phyloP scores from a whole-genome alignment of 2,797 vertebrate species.

The Esox lucius region DNA sequence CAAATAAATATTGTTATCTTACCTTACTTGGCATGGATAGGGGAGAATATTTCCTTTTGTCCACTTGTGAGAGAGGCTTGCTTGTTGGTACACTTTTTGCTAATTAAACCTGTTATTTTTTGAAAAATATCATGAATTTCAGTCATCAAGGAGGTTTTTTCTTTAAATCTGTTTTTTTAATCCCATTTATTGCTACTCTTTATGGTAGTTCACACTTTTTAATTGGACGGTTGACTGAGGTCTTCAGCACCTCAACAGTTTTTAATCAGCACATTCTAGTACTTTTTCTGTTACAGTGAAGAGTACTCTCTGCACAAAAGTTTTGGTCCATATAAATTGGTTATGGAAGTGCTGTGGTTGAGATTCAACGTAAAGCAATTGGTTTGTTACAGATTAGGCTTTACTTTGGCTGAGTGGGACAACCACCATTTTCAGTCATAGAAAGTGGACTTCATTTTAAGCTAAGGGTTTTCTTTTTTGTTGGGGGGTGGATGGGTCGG shows the following conservation, averaged over 20 bases:
- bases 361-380: neutral
- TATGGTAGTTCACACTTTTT: neutral
- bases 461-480: no score
- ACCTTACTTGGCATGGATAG: neutral
- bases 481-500: no score
- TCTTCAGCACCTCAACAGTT: neutral
- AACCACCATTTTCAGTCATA: no score
- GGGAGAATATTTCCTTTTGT: neutral
- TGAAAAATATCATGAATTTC: neutral
- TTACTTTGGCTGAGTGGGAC: neutral
- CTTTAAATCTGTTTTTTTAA: neutral
- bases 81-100: neutral
- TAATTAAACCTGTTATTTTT: neutral
- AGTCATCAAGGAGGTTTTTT: neutral
- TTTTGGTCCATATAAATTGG: neutral
- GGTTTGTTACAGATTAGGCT: neutral
- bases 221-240: neutral
- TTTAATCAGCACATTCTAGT: neutral
- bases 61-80: neutral
- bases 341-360: neutral
- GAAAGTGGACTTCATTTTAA: no score
- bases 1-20: neutral
- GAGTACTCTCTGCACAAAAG: neutral
- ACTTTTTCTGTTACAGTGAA: neutral
- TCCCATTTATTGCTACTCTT: neutral